Percentiles rank a stretch among this genome's conserved stretches.
Evolutionary conservation across 2,888 invertebrate species (phyloP).

Genomic region (Cosmorhoe ocellata): DNA sequence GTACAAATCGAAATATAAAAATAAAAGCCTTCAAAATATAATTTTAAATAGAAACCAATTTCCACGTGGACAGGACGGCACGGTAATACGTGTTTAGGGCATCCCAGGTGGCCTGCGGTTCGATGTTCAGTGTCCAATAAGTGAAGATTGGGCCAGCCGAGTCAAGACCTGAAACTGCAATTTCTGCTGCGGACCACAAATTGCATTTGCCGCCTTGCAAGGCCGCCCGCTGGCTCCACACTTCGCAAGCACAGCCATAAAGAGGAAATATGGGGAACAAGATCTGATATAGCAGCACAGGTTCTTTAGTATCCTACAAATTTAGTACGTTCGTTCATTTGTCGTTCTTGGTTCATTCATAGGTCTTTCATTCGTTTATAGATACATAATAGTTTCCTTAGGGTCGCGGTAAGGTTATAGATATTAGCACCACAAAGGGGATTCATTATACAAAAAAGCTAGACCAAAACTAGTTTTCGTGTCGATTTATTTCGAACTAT

Average conservation of each 20-base stretch:
- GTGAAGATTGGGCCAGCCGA: slow-evolving; percentile 48
- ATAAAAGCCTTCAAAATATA: slow-evolving; percentile 35
- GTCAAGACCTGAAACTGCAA: slow-evolving; percentile 48
- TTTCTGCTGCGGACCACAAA: slow-evolving; percentile 59
- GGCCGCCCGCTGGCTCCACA: slow-evolving; percentile 44
- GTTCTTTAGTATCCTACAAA: slow-evolving; percentile 20
- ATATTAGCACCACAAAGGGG: too few species aligned
- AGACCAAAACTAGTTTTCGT: too few species aligned
- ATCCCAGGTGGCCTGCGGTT: slow-evolving; percentile 24
- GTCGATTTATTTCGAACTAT: too few species aligned
- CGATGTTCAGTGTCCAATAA: slow-evolving; percentile 49
- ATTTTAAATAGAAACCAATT: slow-evolving; percentile 55
- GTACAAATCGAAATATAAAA: slow-evolving; percentile 10
- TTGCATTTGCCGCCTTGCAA: slow-evolving; percentile 61
- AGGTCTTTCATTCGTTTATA: too few species aligned
- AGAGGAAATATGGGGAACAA: slow-evolving; percentile 24
- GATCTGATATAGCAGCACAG: slow-evolving; percentile 16
- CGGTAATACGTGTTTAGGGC: slow-evolving; percentile 49
- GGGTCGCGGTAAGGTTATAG: too few species aligned
- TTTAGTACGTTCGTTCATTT: slow-evolving; percentile 7
- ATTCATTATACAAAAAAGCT: too few species aligned
- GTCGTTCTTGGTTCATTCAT: background rate
- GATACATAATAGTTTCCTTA: too few species aligned
- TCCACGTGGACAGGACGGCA: slow-evolving; percentile 38
- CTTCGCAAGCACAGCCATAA: slow-evolving; percentile 29